phyloP scores from a whole-genome alignment of 2,888 invertebrate species.

The Ariolimax columbianus region DNA sequence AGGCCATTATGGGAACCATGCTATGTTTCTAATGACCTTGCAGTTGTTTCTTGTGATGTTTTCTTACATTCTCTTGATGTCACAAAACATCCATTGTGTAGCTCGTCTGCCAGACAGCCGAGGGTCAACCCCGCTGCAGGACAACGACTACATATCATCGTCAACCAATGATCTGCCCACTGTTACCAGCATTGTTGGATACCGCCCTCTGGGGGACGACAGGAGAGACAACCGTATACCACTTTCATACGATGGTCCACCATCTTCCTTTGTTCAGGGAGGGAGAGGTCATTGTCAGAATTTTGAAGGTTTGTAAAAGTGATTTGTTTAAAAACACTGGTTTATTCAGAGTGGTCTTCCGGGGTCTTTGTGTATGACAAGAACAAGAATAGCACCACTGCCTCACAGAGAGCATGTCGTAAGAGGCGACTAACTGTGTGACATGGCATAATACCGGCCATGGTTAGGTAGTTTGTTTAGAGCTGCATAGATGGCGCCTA shows the following conservation, averaged over 20 bases:
- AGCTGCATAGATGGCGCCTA: no score
- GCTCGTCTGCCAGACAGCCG: conserved; percentile 64
- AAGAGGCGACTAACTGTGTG: no score
- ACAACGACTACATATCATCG: conserved; percentile 62
- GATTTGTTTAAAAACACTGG: no score
- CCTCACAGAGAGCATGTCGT: no score
- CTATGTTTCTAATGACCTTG: no score
- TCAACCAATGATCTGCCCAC: conserved; percentile 48
- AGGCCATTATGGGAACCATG: no score
- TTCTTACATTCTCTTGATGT: neutral
- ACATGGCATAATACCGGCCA: no score
- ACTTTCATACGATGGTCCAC: conserved; percentile 3
- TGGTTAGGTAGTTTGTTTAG: no score
- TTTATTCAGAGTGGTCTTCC: no score
- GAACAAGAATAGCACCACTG: no score
- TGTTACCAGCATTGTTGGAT: conserved; percentile 45
- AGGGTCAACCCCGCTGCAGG: conserved; percentile 71
- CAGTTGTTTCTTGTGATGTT: no score
- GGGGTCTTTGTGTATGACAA: no score
- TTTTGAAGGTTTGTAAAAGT: conserved; percentile 52
- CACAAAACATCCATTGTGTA: conserved; percentile 23
- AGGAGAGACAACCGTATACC: conserved; percentile 17
- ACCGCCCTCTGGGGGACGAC: conserved; percentile 34
- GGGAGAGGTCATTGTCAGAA: conserved; percentile 48
- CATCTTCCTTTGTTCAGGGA: neutral